Base-by-base conservation (phyloP, 1,140 invertebrate species). In the Alviniconcha marisindica region DNA sequence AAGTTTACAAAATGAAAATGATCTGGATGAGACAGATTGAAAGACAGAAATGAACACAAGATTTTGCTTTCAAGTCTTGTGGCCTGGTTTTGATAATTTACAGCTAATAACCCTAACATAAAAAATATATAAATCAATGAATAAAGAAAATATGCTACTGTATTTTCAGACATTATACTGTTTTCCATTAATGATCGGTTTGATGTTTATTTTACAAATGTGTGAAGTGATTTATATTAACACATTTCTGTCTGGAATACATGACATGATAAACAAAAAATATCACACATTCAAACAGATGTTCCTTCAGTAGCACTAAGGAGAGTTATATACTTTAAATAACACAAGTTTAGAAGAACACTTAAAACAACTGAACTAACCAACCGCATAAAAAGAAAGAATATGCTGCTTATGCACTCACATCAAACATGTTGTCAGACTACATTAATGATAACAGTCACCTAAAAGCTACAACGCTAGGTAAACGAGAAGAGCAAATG, bases 1-100 rank as follows among this genome's bases (percentile, higher is more conserved):
- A 12, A 10, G 21, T 71, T 33, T 44, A 38, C 42, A 44, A 74
- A 40, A 24, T 44, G 7, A 71, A 71, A 38, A 38, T 71, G 31
- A n/a, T 76, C 31, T 12, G 71, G 44, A 76, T 76, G 73, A 76
- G 73, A 76, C 73, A 76, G 73, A 36, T 33, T 76, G 40, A 76
- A 76, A 76, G 73, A 76, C 40, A 76, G 73, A 7, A 76, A 40
- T 24, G 24, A 76, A 40, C 73, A 76, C 73, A 76, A 76, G 73
- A 48, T 40, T 31, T 76, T 54, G 1, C 24, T 42, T 5, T 21
- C 1, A 40, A 76, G 40, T 76, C 73, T 76, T 76, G 73, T 76
- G 73, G 73, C 73, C 73, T 76, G 73, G 73, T 76, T 76, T 76
- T 76, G 73, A 40, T 76, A 0, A 51, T 5, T 18, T 44, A 28